These are phyloP conservation scores for Ashinkailepas kermadecensis DNA, from an alignment of 2,888 invertebrate species.

Conservation along the genomic window DNA sequence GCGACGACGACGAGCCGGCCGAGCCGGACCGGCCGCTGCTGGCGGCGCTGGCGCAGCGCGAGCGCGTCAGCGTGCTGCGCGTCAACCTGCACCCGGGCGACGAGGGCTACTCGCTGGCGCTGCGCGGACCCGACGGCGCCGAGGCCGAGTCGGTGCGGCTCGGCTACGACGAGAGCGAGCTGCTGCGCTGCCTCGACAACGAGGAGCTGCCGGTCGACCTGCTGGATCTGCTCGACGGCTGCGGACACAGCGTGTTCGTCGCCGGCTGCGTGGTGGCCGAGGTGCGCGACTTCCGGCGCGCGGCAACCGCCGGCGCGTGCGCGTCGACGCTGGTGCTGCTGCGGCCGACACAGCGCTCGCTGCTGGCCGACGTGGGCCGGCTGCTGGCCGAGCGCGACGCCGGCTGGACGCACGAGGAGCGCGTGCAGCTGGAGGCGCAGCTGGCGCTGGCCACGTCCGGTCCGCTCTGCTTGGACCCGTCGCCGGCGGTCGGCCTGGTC, in stretches of 20 bases:
- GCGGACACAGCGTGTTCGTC: conserved; percentile 67
- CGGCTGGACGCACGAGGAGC: conserved; percentile 59
- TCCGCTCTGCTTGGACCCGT: conserved; percentile 80
- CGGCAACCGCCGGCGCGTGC: background rate
- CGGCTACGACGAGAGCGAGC: conserved; percentile 74
- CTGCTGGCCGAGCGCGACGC: conserved; percentile 52
- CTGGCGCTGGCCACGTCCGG: conserved; percentile 76
- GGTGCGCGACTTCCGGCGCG: conserved; percentile 71
- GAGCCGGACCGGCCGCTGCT: conserved; percentile 49
- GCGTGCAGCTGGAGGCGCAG: conserved; percentile 70
- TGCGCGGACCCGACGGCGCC: conserved; percentile 35
- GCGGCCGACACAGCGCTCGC: conserved; percentile 25
- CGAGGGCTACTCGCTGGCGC: conserved; percentile 67
- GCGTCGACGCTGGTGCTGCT: conserved; percentile 10
- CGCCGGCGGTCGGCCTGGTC: conserved; percentile 67
- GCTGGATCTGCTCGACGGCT: conserved; percentile 66
- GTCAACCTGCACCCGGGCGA: conserved; percentile 85
- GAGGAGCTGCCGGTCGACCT: conserved; percentile 83
- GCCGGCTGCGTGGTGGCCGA: conserved; percentile 77
- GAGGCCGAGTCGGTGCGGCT: conserved; percentile 38
- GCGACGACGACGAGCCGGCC: background rate
- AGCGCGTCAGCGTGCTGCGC: conserved; percentile 79
- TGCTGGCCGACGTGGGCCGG: conserved; percentile 57
- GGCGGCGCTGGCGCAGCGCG: conserved; percentile 73
- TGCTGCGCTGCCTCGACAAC: conserved; percentile 79